Evolutionary conservation across 2,888 invertebrate species (phyloP), one percentile per base, ranked within the genome.

Genomic region (Agonopterix subpropinquella): DNA sequence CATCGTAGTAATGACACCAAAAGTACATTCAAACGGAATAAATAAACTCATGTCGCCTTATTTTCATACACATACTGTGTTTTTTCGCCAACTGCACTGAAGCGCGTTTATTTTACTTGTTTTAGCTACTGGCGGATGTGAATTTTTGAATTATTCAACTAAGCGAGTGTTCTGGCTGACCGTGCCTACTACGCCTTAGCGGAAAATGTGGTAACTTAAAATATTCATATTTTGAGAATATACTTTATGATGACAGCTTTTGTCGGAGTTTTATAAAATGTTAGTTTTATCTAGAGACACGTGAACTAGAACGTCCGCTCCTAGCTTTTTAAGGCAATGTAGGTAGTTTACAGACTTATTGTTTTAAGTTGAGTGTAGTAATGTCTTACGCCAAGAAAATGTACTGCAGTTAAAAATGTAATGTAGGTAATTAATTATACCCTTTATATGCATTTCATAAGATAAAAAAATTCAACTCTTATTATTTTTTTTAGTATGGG

Each of bases 111-210:
- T 64, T 70, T 62, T 60, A 57, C 65, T 68, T 70, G 70, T 70
- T 73, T 73, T 65, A 61, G 55, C 62, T 62, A 69, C 64, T 65
- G 72, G 65, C 61, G 65, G 59, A 65, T 61, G 65, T 63, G 73
- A 71, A 73, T 76, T 75, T 76, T 73, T 77, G 74, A 78, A 77
- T 77, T 69, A 78, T 78, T 77, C 73, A 77, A 64, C 69, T 73
- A 70, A 73, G 65, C 66, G 70, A 28, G 28, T 66, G 63, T 64
- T 63, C 66, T 64, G 55, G 56, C 54, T 53, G 55, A 55, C 53
- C 54, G 56, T 59, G 53, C 59, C 61, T 63, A 64, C 61, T 61
- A 28, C 7, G 39, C 39, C 39, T 39, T n/a, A 39, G 28, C 28
- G 9, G 39, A 41, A 48, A 36, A 11, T 28, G 28, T 45, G 9